Percentiles rank a stretch among this genome's conserved stretches.
Evolutionary conservation across 2,113 vertebrate species (phyloP).

Genomic region (Neogale vison): DNA sequence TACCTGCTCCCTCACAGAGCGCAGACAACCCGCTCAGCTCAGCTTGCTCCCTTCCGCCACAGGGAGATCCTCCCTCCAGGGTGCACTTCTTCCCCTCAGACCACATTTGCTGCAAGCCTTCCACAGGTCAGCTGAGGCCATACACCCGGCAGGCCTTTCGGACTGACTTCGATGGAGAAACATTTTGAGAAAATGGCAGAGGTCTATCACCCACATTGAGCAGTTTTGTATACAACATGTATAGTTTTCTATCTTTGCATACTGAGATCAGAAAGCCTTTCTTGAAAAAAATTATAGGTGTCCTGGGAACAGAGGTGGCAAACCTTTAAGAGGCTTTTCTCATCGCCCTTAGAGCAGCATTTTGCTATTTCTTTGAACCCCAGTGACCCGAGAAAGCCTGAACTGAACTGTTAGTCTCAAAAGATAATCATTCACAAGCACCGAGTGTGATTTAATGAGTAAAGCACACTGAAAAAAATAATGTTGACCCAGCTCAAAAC

Average conservation of each 20-base stretch:
- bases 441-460: background rate
- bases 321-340: background rate
- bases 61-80: background rate
- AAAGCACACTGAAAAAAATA: background rate
- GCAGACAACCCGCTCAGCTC: accelerated
- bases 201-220: background rate
- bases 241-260: background rate
- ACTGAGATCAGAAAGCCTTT: background rate
- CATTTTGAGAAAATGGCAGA: background rate
- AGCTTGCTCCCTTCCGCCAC: background rate
- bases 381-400: background rate
- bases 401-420: background rate
- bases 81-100: background rate
- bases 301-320: background rate
- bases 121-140: background rate
- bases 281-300: background rate
- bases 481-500: background rate
- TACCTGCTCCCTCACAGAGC: background rate
- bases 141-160: background rate
- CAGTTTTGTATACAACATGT: background rate
- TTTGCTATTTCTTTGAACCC: background rate
- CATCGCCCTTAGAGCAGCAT: accelerated
- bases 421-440: background rate
- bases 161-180: background rate
- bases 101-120: background rate